Evolutionary conservation across 1,140 invertebrate species (phyloP).

Genomic region (Papilio xuthus): DNA sequence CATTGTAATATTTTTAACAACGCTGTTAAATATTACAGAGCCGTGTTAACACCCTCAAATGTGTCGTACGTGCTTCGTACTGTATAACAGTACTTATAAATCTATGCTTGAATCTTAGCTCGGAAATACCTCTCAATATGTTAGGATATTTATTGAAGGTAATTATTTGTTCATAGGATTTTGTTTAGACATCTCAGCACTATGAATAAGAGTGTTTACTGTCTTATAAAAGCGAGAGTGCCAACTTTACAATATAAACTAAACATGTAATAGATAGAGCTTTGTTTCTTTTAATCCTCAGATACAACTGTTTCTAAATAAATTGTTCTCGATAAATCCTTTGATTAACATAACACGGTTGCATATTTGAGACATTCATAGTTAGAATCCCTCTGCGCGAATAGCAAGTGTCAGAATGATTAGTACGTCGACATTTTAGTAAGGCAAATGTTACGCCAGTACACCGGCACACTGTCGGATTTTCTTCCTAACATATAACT

Average conservation of each 20-base stretch:
- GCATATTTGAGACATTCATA: no score
- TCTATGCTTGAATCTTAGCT: background rate
- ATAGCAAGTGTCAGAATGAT: no score
- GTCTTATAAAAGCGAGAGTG: background rate
- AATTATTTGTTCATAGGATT: background rate
- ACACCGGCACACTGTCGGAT: no score
- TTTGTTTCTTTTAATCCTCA: no score
- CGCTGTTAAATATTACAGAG: background rate
- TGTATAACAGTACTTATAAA: background rate
- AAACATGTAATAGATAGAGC: background rate
- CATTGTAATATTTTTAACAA: constrained; percentile 9
- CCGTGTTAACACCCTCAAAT: background rate
- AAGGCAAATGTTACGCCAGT: no score
- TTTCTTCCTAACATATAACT: no score
- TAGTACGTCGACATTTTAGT: no score
- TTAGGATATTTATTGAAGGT: background rate
- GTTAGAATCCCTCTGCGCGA: no score
- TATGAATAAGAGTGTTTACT: background rate
- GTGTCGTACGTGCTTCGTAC: background rate
- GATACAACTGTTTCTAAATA: background rate
- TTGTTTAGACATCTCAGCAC: background rate
- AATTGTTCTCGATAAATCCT: background rate
- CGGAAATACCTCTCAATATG: background rate
- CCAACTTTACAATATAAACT: background rate
- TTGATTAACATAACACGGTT: background rate